Conservation (phyloP, 1,140 invertebrate genomes). For the Teleogryllus occipitalis region DNA sequence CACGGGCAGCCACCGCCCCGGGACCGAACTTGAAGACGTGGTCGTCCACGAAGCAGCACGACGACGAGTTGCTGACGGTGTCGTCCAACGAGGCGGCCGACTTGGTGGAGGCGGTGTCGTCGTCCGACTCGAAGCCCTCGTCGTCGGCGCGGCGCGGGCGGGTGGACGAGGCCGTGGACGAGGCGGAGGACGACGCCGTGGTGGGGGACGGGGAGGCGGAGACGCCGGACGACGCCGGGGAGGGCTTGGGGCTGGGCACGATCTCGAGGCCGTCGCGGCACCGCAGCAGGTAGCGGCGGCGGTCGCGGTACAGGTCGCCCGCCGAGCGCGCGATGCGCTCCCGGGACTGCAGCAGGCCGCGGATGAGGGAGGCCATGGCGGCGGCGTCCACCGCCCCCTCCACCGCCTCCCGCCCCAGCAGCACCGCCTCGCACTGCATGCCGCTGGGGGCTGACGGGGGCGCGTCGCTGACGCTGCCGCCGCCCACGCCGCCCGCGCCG, state of each 20-base stretch:
- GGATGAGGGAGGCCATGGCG: constrained; percentile 24
- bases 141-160: constrained; percentile 25
- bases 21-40: constrained; percentile 19
- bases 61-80: constrained; percentile 19
- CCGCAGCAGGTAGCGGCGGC: constrained; percentile 21
- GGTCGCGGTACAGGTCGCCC: neutral
- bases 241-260: neutral
- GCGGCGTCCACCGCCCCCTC: constrained; percentile 20
- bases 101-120: constrained; percentile 28
- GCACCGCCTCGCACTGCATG: no score
- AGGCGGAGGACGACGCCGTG: constrained; percentile 23
- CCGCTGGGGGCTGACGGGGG: no score
- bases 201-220: constrained; percentile 17
- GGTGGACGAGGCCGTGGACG: neutral
- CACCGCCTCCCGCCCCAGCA: neutral
- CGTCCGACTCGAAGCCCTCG: constrained; percentile 39
- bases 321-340: neutral
- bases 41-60: constrained; percentile 23
- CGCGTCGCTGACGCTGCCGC: no score
- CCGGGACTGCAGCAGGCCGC: constrained; percentile 14
- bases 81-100: constrained; percentile 23
- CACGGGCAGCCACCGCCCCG: neutral
- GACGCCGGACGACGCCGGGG: neutral
- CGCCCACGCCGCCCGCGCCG: no score
- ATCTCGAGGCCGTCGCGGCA: constrained; percentile 24